These are phyloP conservation scores for Dendrolimus houi DNA, from an alignment of 2,888 invertebrate genomes.

Conservation along the genomic window DNA sequence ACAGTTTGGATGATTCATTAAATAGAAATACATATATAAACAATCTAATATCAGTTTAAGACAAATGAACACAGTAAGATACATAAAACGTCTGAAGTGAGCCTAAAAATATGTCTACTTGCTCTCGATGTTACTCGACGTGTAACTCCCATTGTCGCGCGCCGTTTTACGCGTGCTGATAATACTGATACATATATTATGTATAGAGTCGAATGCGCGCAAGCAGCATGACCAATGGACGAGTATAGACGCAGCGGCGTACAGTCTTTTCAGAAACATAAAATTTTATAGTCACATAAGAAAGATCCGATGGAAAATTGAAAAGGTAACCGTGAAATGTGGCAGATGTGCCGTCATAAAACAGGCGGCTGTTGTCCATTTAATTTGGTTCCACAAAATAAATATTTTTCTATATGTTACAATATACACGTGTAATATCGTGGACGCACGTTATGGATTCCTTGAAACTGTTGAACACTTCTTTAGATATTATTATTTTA, in stretches of 20 bases:
- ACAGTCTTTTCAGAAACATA: constrained; percentile 52
- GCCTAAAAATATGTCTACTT: no score
- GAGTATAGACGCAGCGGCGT: constrained; percentile 40
- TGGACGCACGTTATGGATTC: not conserved
- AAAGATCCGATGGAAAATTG: constrained; percentile 61
- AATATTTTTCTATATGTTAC: not conserved
- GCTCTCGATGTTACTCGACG: no score
- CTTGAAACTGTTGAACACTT: no score
- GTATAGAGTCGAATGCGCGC: constrained; percentile 8
- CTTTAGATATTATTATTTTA: no score
- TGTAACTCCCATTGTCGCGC: no score
- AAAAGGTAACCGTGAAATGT: constrained; percentile 66
- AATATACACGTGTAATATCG: not conserved
- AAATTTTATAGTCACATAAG: constrained; percentile 60
- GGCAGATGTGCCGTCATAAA: constrained; percentile 56
- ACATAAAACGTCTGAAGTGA: no score
- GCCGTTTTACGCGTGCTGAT: no score
- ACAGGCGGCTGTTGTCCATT: constrained; percentile 12
- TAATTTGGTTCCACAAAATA: not conserved
- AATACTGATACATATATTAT: no score
- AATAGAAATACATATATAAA: no score
- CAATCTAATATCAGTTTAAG: no score
- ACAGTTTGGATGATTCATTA: no score
- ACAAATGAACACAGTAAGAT: no score
- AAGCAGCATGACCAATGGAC: constrained; percentile 63